phyloP scores from a whole-genome alignment of 1,140 invertebrate species.

The Hydropsyche tenuis region DNA sequence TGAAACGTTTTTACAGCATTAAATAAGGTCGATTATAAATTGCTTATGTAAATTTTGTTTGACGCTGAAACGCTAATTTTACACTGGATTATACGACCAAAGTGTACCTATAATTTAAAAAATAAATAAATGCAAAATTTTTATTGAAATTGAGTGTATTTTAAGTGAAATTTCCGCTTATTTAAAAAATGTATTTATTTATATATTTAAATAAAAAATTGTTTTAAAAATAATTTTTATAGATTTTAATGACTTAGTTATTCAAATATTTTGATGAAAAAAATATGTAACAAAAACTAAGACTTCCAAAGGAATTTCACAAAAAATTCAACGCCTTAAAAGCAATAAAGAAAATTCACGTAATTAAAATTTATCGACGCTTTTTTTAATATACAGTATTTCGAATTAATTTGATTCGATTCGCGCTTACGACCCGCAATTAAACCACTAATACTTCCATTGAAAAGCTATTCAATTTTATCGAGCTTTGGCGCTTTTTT shows the following conservation, averaged over 20 bases:
- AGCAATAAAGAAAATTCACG: no score
- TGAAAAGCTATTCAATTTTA: not conserved
- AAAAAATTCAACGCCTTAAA: no score
- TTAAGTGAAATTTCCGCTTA: no score
- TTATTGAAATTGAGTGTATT: no score
- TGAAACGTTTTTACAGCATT: no score
- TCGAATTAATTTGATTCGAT: not conserved
- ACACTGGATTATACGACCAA: not conserved
- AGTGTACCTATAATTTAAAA: not conserved
- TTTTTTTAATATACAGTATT: not conserved
- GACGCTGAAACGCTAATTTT: no score
- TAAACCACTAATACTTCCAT: no score
- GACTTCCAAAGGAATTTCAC: not conserved
- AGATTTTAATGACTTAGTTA: not conserved
- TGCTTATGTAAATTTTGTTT: slow-evolving; percentile 11
- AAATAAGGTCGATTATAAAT: slow-evolving; percentile 29
- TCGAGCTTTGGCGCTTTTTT: not conserved
- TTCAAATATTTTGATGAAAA: not conserved
- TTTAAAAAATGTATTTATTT: no score
- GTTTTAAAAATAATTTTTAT: not conserved
- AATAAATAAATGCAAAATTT: no score
- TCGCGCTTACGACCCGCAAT: not conserved
- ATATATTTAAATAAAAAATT: no score
- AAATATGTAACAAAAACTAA: not conserved
- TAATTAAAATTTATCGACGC: no score